Conservation (phyloP, 1,140 invertebrate genomes). For the Tetraneura akinire region DNA sequence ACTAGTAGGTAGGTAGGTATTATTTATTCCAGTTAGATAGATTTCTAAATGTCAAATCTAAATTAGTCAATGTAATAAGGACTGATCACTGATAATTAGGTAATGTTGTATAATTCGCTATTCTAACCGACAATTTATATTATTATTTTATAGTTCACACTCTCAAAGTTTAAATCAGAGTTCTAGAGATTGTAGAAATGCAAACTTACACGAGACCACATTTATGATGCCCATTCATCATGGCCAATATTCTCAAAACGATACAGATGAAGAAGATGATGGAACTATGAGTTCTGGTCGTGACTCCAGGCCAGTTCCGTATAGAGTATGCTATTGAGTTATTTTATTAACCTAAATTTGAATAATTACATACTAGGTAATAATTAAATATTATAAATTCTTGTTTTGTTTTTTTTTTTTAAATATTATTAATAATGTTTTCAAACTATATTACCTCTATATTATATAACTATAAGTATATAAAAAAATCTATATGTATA, state of each 20-base stretch:
- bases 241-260: not conserved
- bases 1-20: no score
- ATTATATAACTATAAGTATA: not conserved
- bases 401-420: conserved; percentile 1
- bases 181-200: conserved; percentile 32
- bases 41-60: no score
- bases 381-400: not conserved
- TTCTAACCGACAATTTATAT: no score
- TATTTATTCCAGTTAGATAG: no score
- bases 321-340: conserved; percentile 41
- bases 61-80: no score
- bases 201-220: conserved; percentile 43
- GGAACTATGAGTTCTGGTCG: conserved; percentile 13
- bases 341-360: no score
- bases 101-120: no score
- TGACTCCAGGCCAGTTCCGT: not conserved
- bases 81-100: no score
- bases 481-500: conserved; percentile 1
- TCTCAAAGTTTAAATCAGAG: conserved; percentile 7
- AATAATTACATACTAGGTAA: not conserved
- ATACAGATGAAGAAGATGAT: conserved; percentile 21
- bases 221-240: conserved; percentile 40
- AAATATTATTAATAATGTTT: not conserved
- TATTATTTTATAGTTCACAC: no score
- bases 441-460: not conserved